Evolutionary conservation across 2,797 vertebrate species (phyloP), one percentile per base, ranked within the genome.

Genomic region (Anisognathus igniventris): DNA sequence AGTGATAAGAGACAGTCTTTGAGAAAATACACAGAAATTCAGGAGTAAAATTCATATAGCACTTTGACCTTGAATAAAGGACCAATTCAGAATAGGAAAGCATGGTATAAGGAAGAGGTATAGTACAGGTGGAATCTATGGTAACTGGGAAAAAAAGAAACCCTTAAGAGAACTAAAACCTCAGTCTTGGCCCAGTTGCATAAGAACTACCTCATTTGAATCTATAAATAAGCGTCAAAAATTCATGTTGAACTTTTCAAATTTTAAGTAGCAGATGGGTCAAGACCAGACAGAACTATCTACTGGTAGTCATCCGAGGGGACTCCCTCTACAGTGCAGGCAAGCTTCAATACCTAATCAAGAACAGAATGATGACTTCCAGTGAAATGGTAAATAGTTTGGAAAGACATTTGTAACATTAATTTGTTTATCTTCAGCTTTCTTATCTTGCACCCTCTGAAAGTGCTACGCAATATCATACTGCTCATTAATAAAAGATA

Each of bases 201-300:
- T 60, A 84, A n/a, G 61, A 87, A 60, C 28, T 53, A 74, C 14
- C 48, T 61, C 33, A 89, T 90, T 31, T 86, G 39, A 68, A 93
- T 77, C 25, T 30, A 65, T 30, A 74, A 87, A 75, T 50, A 27
- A 6, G 2, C 0, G 0, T 45, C 42, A 91, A 68, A 93, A 86
- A 74, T 44, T 77, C 53, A 61, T 5, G 16, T 6, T 61, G 50
- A 92, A 85, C 57, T 89, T 76, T 37, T 3, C 56, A 39, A 75
- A 68, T 88, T 78, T 78, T 54, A 91, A 87, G 64, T 33, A 76
- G 25, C 15, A 80, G 42, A 50, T 18, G 9, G 78, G 42, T 77
- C 33, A 77, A 77, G 45, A 80, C 14, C 16, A 82, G 40, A 37
- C 6, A 80, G 30, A 85, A 53, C 33, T 48, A 35, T 5, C 51